Conservation (phyloP, 2,888 invertebrate species). For the Lypha dubia region DNA sequence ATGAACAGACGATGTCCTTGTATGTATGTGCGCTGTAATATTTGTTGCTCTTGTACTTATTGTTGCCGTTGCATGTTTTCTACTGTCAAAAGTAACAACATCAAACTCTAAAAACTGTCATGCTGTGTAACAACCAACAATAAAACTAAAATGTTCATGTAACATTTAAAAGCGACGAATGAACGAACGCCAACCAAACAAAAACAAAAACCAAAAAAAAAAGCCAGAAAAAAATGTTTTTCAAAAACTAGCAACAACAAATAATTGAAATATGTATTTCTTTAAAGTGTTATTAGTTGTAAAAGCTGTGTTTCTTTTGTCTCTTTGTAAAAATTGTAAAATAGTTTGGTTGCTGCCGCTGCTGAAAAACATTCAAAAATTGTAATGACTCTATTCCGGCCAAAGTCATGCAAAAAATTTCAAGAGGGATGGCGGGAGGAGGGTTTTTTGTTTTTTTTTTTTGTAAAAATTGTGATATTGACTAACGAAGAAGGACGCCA, state of each 20-base stretch:
- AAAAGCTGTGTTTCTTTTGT: conserved; percentile 32
- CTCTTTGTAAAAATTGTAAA: not conserved
- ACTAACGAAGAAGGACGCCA: not conserved
- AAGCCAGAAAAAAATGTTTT: not conserved
- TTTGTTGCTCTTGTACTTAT: conserved; percentile 5
- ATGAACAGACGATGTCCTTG: conserved; percentile 20
- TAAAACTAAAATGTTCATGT: conserved; percentile 66
- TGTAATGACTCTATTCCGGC: conserved; percentile 61
- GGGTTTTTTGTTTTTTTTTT: too few species aligned
- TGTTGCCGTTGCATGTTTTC: conserved; percentile 44
- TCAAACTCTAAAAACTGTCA: conserved; percentile 58
- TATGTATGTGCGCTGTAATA: conserved; percentile 17
- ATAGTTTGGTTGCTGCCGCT: conserved; percentile 3
- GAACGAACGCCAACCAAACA: conserved; percentile 7
- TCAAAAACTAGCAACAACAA: conserved; percentile 4
- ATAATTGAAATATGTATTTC: conserved; percentile 35
- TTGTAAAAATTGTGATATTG: not conserved
- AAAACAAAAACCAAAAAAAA: not conserved
- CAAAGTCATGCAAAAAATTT: conserved; percentile 10
- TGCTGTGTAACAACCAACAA: conserved; percentile 65
- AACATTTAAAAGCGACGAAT: conserved; percentile 57
- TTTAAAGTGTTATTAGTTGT: conserved; percentile 63
- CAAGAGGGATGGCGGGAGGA: not conserved
- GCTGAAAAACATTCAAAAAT: conserved; percentile 26
- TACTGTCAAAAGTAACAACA: conserved; percentile 57